These are phyloP conservation scores for Thunnus thynnus DNA, from an alignment of 2,113 vertebrate species.

Conservation along the genomic window DNA sequence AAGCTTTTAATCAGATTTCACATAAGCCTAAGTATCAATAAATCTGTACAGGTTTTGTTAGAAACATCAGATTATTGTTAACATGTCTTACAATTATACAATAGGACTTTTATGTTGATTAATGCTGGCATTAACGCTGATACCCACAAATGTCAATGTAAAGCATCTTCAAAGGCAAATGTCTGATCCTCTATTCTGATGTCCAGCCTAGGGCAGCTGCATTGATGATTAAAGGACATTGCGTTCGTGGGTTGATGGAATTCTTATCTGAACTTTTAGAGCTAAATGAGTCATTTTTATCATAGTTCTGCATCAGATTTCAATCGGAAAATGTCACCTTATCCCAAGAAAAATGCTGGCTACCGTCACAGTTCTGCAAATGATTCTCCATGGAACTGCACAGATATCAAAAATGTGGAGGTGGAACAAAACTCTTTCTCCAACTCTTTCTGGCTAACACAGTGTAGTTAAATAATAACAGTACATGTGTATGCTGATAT, in stretches of 20 bases:
- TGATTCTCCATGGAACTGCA: constrained; percentile 44
- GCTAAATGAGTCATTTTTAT: constrained; percentile 42
- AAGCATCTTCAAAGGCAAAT: constrained; percentile 10
- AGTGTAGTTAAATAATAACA: constrained; percentile 23
- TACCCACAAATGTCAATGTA: background rate
- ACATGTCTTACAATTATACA: too few relatives aligned
- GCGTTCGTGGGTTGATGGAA: constrained; percentile 26
- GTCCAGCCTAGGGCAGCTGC: background rate
- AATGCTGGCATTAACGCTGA: background rate
- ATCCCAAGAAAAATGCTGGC: constrained; percentile 14
- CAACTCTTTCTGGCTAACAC: constrained; percentile 27
- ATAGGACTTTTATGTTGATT: too few relatives aligned
- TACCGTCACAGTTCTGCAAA: constrained; percentile 45
- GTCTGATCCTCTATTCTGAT: background rate
- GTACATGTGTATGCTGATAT: constrained; percentile 29
- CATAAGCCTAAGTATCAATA: too few relatives aligned
- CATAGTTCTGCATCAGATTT: constrained; percentile 35
- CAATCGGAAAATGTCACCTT: constrained; percentile 53
- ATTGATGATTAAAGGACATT: constrained; percentile 26
- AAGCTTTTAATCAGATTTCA: too few relatives aligned
- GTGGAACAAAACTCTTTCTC: constrained; percentile 47
- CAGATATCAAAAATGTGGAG: constrained; percentile 42
- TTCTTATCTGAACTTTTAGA: constrained; percentile 53
- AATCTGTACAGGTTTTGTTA: too few relatives aligned
- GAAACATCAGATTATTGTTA: too few relatives aligned